phyloP scores from a whole-genome alignment of 2,113 vertebrate species.

The Tachysurus fulvidraco region DNA sequence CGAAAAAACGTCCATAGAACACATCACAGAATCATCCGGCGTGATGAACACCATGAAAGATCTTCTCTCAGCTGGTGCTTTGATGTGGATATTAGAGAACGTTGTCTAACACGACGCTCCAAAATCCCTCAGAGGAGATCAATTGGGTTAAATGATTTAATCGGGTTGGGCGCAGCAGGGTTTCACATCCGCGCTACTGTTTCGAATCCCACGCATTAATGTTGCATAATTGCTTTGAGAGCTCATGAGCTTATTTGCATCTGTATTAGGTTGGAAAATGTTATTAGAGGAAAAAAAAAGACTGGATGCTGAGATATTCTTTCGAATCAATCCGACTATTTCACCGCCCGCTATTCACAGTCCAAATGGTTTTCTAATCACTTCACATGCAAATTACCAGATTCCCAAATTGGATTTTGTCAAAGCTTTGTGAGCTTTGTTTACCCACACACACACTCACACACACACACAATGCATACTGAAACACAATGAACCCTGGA shows the following conservation, averaged over 20 bases:
- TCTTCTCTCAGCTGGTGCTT: neutral
- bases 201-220: neutral
- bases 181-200: neutral
- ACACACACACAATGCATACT: constrained; percentile 9
- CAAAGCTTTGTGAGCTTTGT: constrained; percentile 12
- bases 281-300: neutral
- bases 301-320: neutral
- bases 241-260: neutral
- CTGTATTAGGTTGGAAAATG: neutral
- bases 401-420: constrained; percentile 33
- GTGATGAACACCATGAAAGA: neutral
- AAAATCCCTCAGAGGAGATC: neutral
- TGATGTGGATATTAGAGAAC: neutral
- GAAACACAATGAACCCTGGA: neutral
- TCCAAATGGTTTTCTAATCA: constrained; percentile 22
- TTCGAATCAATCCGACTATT: neutral
- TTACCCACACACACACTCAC: neutral
- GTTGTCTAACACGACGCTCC: neutral
- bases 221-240: neutral
- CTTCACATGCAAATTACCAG: constrained; percentile 42
- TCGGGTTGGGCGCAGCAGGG: neutral
- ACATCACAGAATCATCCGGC: neutral
- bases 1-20: neutral
- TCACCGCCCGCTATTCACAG: neutral
- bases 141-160: neutral